Base-by-base conservation (phyloP, 2,113 vertebrate species). In the Passer montanus region DNA sequence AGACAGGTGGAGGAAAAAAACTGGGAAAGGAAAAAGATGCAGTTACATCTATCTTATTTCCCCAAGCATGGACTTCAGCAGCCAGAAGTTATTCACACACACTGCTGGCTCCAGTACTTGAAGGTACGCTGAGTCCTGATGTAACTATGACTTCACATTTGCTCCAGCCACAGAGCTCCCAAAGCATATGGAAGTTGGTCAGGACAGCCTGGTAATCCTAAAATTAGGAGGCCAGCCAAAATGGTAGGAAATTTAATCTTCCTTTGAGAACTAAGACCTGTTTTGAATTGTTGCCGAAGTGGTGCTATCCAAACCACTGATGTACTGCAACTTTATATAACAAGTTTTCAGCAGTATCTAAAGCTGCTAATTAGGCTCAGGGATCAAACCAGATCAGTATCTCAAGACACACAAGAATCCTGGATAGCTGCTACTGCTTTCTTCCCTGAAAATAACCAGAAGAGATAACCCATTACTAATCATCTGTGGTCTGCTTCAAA, bases 401-500 rank as follows among this genome's bases (percentile, higher is more conserved):
- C 80, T 96, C 35, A 26, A 92, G 64, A 86, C 9, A 77, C 18
- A 46, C 4, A 87, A 83, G 53, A 97, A 89, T 73, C 63, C 59
- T 79, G 58, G 58, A 64, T 24, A 87, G 67, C 24, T 82, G 68
- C 39, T 95, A 75, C 81, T 82, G 49, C 27, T 83, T 78, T 81
- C 60, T 83, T 80, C 46, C 46, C 39, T 49, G 30, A 80, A 95
- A 87, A 83, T 15, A 87, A 63, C 44, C 28, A 62, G 39, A 79
- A 87, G 70, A 79, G 43, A 91, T 72, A 94, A 91, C 56, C 9
- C 46, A 85, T 69, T 69, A 87, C 37, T 87, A 93, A 87, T 93
- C 16, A 69, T 14, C 75, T 91, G 63, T 47, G 89, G 78, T 91
- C 70, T 90, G 33, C 52, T 96, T 95, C 87, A 91, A 94, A 94